Conservation (phyloP, 2,888 invertebrate genomes). For the Osmoderma eremita region DNA sequence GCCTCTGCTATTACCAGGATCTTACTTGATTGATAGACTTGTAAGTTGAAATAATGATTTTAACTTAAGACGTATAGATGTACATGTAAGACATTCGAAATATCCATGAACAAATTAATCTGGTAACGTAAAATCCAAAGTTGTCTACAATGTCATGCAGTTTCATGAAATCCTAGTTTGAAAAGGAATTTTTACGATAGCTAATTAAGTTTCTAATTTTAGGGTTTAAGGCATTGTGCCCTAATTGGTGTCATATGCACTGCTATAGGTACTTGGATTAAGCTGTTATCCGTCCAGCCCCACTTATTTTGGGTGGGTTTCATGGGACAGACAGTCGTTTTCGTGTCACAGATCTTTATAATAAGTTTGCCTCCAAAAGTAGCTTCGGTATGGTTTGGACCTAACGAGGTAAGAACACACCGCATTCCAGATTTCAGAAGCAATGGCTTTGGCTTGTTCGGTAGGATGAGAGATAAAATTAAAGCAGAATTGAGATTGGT, state of each 20-base stretch:
- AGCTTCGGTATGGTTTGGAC: slow-evolving; percentile 97
- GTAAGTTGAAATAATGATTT: slow-evolving; percentile 67
- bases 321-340: slow-evolving; percentile 86
- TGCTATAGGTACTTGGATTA: slow-evolving; percentile 87
- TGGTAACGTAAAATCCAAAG: no score
- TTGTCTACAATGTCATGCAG: no score
- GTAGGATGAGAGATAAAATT: not conserved
- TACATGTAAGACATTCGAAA: no score
- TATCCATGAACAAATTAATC: no score
- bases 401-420: slow-evolving; percentile 81
- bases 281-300: slow-evolving; percentile 84
- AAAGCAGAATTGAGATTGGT: no score
- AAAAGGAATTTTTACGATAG: no score
- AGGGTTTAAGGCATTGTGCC: slow-evolving; percentile 85
- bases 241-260: slow-evolving; percentile 86
- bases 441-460: no score
- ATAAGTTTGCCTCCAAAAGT: slow-evolving; percentile 89
- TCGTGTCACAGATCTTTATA: slow-evolving; percentile 90
- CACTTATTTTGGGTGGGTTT: slow-evolving; percentile 88
- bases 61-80: no score
- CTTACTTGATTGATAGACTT: slow-evolving; percentile 91
- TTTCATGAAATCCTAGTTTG: no score
- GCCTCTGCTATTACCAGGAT: slow-evolving; percentile 93
- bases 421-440: no score
- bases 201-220: slow-evolving; percentile 15